These are phyloP conservation scores for Eurytoma californica DNA, from an alignment of 2,888 invertebrate genomes.

Conservation along the genomic window DNA sequence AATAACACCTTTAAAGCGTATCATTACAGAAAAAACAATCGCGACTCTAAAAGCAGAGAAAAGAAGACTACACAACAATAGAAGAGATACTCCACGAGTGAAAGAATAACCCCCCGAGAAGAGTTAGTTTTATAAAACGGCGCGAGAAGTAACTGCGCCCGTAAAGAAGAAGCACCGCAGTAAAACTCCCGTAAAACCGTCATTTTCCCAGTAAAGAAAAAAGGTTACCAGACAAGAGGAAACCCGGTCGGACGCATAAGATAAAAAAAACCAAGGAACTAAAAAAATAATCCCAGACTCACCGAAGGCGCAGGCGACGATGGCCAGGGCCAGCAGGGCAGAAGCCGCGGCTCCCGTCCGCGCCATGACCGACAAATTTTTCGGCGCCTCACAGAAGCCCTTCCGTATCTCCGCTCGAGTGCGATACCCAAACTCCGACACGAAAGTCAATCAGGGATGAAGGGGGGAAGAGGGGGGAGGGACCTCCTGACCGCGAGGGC, in stretches of 20 bases:
- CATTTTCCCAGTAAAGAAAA: not conserved
- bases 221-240: not conserved
- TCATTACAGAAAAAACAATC: too few species aligned
- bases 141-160: too few species aligned
- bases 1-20: too few species aligned
- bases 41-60: too few species aligned
- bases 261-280: too few species aligned
- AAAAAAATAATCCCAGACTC: constrained; percentile 5
- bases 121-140: too few species aligned
- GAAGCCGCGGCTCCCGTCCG: not conserved
- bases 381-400: too few species aligned
- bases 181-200: not conserved
- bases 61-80: too few species aligned
- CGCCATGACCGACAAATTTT: constrained; percentile 47
- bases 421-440: not conserved
- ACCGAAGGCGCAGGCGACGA: constrained; percentile 25
- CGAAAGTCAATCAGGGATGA: not conserved
- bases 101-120: too few species aligned
- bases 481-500: constrained; percentile 31
- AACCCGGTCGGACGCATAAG: too few species aligned
- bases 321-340: constrained; percentile 19
- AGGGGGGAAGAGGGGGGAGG: not conserved
- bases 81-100: too few species aligned
- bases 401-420: not conserved
- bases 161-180: too few species aligned